These are phyloP conservation scores for Onychorhynchus coronatus DNA, from an alignment of 2,113 vertebrate species.

Conservation along the genomic window DNA sequence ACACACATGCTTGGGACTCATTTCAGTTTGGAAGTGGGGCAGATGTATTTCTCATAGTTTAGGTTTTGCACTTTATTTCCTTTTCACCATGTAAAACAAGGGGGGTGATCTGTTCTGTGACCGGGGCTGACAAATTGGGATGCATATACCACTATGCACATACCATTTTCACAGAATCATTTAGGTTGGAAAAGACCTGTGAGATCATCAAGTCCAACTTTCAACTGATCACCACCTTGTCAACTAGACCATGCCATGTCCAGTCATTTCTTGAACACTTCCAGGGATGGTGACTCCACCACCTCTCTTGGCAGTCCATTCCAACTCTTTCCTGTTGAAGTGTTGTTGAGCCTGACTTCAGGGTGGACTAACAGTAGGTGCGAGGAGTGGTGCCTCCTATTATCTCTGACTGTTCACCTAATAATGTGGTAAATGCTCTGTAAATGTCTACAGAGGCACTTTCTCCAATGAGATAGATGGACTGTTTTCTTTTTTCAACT, in stretches of 20 bases:
- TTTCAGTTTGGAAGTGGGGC: background rate
- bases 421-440: background rate
- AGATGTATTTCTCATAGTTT: background rate
- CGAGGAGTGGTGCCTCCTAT: background rate
- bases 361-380: background rate
- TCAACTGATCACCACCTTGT: background rate
- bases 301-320: background rate
- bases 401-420: background rate
- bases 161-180: background rate
- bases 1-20: accelerated
- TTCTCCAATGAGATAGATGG: background rate
- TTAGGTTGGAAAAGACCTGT: background rate
- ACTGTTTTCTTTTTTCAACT: background rate
- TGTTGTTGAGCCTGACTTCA: background rate
- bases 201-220: background rate
- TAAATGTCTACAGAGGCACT: background rate
- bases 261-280: background rate
- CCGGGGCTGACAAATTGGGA: background rate
- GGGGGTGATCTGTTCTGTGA: accelerated
- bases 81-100: background rate
- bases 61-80: background rate
- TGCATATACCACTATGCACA: background rate
- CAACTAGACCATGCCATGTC: accelerated
- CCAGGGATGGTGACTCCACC: background rate
- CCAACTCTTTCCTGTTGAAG: background rate